These are phyloP conservation scores for Calyptommatus sinebrachiatus DNA, from an alignment of 2,113 vertebrate species.

Conservation along the genomic window DNA sequence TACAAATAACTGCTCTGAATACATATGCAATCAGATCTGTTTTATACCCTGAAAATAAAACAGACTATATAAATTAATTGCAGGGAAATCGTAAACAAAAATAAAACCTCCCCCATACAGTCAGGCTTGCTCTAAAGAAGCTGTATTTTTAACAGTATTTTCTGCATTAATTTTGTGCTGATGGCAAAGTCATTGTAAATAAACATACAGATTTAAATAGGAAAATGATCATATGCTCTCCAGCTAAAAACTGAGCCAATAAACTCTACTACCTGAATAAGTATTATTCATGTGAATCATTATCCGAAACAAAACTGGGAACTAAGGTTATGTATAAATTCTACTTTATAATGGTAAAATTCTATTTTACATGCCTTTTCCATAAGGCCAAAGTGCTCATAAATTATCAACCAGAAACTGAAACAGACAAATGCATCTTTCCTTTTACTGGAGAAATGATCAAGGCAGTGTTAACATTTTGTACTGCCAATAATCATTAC, in stretches of 20 bases:
- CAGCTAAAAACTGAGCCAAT: slow-evolving; percentile 49
- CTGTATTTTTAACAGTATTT: slow-evolving; percentile 45
- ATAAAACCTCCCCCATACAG: slow-evolving; percentile 45
- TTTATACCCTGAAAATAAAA: slow-evolving; percentile 47
- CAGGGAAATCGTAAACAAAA: slow-evolving; percentile 53
- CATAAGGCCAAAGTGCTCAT: slow-evolving; percentile 42
- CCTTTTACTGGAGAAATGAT: slow-evolving; percentile 35
- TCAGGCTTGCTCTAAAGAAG: slow-evolving; percentile 45
- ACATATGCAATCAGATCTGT: slow-evolving; percentile 58
- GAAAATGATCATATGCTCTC: slow-evolving; percentile 49
- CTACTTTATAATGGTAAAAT: slow-evolving; percentile 57
- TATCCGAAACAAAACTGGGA: slow-evolving; percentile 55
- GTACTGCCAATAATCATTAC: not conserved
- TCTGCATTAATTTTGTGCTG: slow-evolving; percentile 43
- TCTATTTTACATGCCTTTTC: slow-evolving; percentile 12
- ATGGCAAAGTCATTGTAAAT: slow-evolving; percentile 29
- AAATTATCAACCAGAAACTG: slow-evolving; percentile 43
- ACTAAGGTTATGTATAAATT: slow-evolving; percentile 49
- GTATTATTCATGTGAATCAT: slow-evolving; percentile 55
- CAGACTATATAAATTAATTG: slow-evolving; percentile 58
- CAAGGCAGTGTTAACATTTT: slow-evolving; percentile 34
- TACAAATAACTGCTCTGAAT: slow-evolving; percentile 57
- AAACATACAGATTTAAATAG: slow-evolving; percentile 52
- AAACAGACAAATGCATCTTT: slow-evolving; percentile 48
- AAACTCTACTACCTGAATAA: slow-evolving; percentile 52